Evolutionary conservation across 1,140 invertebrate genomes (phyloP).

Genomic region (Bacillus rossius): DNA sequence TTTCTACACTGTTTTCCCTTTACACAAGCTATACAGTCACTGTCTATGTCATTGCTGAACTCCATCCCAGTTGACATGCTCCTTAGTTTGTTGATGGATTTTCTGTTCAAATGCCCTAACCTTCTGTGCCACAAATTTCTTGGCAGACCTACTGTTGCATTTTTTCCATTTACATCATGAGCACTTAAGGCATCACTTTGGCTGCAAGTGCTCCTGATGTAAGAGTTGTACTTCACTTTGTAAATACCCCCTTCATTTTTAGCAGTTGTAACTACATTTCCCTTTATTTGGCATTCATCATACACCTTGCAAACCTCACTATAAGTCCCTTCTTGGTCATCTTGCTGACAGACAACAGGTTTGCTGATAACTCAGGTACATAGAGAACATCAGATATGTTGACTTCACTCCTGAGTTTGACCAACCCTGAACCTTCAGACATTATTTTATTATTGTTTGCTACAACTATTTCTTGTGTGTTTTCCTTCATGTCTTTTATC

Average conservation of each 20-base stretch:
- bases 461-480: neutral
- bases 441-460: neutral
- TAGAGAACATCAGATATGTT: neutral
- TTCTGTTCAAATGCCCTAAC: conserved; percentile 19
- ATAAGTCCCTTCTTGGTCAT: no score
- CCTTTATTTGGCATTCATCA: neutral
- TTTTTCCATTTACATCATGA: neutral
- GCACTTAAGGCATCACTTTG: neutral
- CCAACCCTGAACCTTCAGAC: neutral
- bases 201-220: neutral
- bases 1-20: conserved; percentile 27
- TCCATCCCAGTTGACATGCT: conserved; percentile 12
- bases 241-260: neutral
- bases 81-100: neutral
- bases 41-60: neutral
- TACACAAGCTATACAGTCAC: conserved; percentile 27
- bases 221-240: neutral
- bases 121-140: conserved; percentile 11
- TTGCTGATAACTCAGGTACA: neutral
- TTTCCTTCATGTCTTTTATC: neutral
- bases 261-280: neutral
- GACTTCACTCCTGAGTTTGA: neutral
- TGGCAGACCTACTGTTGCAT: neutral
- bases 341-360: no score
- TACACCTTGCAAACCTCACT: neutral